Evolutionary conservation across 2,797 vertebrate species (phyloP).

Genomic region (Myoxocephalus aenaeus): DNA sequence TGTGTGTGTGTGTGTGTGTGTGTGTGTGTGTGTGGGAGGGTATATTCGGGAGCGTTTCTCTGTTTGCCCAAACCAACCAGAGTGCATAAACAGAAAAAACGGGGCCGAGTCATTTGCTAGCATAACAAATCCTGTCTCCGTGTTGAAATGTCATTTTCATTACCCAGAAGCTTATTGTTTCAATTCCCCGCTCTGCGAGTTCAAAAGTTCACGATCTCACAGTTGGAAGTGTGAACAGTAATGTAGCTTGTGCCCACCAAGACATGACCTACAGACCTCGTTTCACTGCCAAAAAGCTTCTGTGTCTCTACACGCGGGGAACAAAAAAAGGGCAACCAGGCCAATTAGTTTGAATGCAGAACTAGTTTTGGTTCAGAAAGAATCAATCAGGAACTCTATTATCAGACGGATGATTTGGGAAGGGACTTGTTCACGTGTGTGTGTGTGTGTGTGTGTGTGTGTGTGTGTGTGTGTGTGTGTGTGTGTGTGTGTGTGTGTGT

Average conservation of each 20-base stretch:
- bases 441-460: neutral
- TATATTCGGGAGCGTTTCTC: constrained; percentile 31
- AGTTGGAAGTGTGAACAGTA: constrained; percentile 74
- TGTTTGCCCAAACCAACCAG: constrained; percentile 51
- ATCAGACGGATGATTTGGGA: constrained; percentile 50
- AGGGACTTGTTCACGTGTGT: constrained; percentile 8
- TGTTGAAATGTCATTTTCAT: constrained; percentile 65
- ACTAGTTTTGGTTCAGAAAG: constrained; percentile 61
- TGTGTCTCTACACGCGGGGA: constrained; percentile 47
- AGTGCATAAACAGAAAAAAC: constrained; percentile 58
- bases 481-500: constrained; percentile 4
- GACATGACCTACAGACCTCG: constrained; percentile 77
- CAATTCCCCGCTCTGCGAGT: constrained; percentile 69
- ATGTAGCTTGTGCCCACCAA: constrained; percentile 70
- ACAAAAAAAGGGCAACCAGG: constrained; percentile 58
- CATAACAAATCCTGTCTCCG: constrained; percentile 53
- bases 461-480: neutral
- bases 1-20: constrained; percentile 21
- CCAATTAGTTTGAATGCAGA: constrained; percentile 71
- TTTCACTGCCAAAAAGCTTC: constrained; percentile 66
- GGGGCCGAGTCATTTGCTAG: constrained; percentile 48
- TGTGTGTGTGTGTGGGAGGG: neutral
- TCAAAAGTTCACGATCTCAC: constrained; percentile 77
- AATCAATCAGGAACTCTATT: constrained; percentile 67
- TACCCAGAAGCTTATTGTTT: constrained; percentile 66